phyloP scores from a whole-genome alignment of 1,140 invertebrate species.

The Ephestia elutella region DNA sequence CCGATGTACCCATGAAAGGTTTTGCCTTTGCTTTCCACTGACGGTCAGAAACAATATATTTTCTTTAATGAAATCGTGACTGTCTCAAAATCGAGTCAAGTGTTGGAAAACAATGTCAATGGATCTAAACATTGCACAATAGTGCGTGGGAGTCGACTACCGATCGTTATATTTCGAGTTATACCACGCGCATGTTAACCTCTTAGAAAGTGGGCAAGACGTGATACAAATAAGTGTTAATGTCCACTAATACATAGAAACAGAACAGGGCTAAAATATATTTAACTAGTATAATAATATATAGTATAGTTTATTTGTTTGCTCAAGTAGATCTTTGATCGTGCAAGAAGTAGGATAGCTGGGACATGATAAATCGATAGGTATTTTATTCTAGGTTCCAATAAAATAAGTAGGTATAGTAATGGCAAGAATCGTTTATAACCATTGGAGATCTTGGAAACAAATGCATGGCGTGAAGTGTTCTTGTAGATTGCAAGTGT shows the following conservation, averaged over 20 bases:
- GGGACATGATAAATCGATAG: not conserved
- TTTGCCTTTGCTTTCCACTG: too few species aligned
- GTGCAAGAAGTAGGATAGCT: not conserved
- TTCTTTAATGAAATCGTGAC: not conserved
- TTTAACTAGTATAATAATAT: not conserved
- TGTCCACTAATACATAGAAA: not conserved
- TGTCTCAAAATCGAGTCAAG: conserved; percentile 7
- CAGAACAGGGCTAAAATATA: conserved; percentile 5
- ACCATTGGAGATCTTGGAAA: too few species aligned
- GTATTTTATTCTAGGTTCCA: too few species aligned
- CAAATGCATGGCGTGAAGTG: too few species aligned
- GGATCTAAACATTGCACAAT: conserved; percentile 20
- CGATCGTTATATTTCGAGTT: conserved; percentile 1
- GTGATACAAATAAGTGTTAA: conserved; percentile 24
- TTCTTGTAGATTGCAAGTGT: too few species aligned
- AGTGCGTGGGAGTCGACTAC: conserved; percentile 10
- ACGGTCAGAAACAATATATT: not conserved
- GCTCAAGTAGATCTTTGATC: not conserved
- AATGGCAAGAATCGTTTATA: too few species aligned
- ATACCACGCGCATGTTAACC: conserved; percentile 17
- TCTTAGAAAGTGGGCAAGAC: conserved; percentile 27
- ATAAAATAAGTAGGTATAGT: too few species aligned
- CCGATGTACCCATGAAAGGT: too few species aligned
- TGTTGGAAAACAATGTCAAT: not conserved
- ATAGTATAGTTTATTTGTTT: too few species aligned